phyloP scores from a whole-genome alignment of 2,888 invertebrate genomes.

The Anagyrus pseudococci region DNA sequence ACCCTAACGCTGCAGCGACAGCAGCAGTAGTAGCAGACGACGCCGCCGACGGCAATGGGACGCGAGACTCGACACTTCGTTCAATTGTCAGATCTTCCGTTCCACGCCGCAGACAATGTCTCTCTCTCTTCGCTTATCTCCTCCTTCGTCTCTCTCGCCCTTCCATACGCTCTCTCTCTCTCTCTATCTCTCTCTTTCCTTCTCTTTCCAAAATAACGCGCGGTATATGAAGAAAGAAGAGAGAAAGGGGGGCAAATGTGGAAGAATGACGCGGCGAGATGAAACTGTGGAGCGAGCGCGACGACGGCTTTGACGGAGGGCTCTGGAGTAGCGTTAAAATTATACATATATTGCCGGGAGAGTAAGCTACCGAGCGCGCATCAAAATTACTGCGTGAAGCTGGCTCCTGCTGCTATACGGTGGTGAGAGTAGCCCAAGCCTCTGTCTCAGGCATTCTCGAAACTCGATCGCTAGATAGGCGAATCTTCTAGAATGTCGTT shows the following conservation, averaged over 20 bases:
- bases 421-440: too few relatives aligned
- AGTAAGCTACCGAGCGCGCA: too few relatives aligned
- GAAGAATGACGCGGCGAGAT: constrained; percentile 1
- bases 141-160: constrained; percentile 6
- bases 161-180: constrained; percentile 10
- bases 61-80: constrained; percentile 44
- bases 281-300: constrained; percentile 10
- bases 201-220: constrained; percentile 29
- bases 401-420: too few relatives aligned
- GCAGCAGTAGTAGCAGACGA: too few relatives aligned
- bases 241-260: neutral
- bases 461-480: too few relatives aligned
- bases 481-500: too few relatives aligned
- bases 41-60: too few relatives aligned
- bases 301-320: constrained; percentile 19
- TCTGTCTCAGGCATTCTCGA: too few relatives aligned
- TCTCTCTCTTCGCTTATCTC: constrained; percentile 4
- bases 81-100: constrained; percentile 44
- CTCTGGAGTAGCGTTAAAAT: too few relatives aligned
- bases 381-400: too few relatives aligned
- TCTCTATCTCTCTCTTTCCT: constrained; percentile 18
- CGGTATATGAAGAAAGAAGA: neutral
- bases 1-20: constrained; percentile 24
- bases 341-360: too few relatives aligned
- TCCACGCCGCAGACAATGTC: constrained; percentile 25